Conservation (phyloP, 2,888 invertebrate species). For the Cephus runcator region DNA sequence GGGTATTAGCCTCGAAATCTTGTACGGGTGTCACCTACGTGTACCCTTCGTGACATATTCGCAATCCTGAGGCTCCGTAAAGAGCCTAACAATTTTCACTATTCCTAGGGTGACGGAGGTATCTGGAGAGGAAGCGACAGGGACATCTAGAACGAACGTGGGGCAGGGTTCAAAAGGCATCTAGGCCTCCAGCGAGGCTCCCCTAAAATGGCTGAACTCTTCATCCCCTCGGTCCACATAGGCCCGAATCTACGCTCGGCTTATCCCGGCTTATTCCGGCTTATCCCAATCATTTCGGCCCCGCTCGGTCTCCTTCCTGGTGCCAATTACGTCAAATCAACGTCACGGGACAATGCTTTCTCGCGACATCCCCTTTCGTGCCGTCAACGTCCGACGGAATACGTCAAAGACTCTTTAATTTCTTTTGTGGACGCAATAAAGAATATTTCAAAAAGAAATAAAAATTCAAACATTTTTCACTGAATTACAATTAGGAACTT, state of each 20-base stretch:
- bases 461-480: not conserved
- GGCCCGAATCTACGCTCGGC: conserved; percentile 35
- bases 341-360: conserved; percentile 57
- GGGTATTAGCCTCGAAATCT: conserved; percentile 56
- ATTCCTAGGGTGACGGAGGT: not conserved
- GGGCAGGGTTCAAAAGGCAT: conserved; percentile 4
- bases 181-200: conserved; percentile 1
- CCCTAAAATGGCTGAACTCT: conserved; percentile 4
- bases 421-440: not conserved
- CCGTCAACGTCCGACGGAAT: not conserved
- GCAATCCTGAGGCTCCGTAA: not conserved
- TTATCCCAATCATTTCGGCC: conserved; percentile 65
- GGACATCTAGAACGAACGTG: not conserved
- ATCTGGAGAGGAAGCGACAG: not conserved
- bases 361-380: not conserved
- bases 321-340: conserved; percentile 66
- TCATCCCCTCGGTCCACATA: not conserved
- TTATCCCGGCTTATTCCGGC: conserved; percentile 64
- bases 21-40: not conserved
- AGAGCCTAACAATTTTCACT: not conserved
- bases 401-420: not conserved
- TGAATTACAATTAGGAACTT: not conserved
- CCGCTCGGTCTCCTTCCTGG: conserved; percentile 56
- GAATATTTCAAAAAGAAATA: not conserved
- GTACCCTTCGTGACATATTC: not conserved